Evolutionary conservation across 2,113 vertebrate species (phyloP).

Genomic region (Siniperca knerii): DNA sequence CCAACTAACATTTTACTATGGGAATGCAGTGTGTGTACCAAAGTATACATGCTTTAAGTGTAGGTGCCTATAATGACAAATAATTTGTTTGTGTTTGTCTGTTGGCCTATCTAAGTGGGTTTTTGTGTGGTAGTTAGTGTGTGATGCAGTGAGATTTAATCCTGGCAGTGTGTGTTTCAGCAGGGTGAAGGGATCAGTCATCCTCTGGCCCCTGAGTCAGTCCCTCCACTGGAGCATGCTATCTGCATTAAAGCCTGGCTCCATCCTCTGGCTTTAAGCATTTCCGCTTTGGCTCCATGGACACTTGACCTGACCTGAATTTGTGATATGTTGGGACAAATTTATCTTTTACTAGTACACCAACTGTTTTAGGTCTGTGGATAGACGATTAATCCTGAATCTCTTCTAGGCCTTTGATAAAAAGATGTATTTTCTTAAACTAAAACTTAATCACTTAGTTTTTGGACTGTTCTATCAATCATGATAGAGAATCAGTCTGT

Average conservation of each 20-base stretch:
- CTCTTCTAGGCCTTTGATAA: background rate
- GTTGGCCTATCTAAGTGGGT: background rate
- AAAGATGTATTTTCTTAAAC: background rate
- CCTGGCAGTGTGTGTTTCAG: background rate
- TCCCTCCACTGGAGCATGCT: conserved; percentile 27
- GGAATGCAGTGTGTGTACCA: background rate
- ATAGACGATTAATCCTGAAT: background rate
- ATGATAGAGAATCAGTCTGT: background rate
- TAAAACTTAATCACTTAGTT: background rate
- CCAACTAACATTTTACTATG: conserved; percentile 13
- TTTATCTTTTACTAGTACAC: background rate
- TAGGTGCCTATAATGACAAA: background rate
- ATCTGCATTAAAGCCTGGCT: conserved; percentile 21
- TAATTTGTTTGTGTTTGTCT: conserved; percentile 9
- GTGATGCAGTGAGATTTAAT: conserved; percentile 23
- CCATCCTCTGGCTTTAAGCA: conserved; percentile 16
- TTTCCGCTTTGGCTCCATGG: background rate
- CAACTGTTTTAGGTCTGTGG: background rate
- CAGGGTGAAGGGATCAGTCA: background rate
- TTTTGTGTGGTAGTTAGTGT: background rate
- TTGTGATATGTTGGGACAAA: background rate
- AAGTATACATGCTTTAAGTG: background rate
- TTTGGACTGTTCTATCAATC: background rate
- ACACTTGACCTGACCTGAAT: background rate
- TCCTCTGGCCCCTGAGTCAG: conserved; percentile 1